Evolutionary conservation across 2,797 vertebrate species (phyloP).

Genomic region (Coranthus polyacanthus): DNA sequence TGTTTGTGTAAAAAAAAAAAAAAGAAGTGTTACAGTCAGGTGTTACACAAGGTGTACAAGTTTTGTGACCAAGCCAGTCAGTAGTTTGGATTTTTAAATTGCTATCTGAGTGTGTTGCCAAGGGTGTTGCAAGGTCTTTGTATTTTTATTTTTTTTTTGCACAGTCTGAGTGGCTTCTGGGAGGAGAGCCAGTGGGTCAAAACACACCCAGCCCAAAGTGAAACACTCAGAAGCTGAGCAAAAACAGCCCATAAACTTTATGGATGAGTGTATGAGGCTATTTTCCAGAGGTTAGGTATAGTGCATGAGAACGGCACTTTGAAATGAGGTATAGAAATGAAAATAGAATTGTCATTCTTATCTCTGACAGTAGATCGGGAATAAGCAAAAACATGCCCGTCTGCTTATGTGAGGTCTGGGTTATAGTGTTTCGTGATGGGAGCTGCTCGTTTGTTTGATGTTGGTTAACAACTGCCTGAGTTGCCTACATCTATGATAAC

Average conservation of each 20-base stretch:
- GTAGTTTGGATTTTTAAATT: slow-evolving; percentile 31
- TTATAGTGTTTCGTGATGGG: too few species aligned
- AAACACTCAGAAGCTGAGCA: slow-evolving; percentile 18
- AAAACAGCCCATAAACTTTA: slow-evolving; percentile 28
- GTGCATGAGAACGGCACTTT: slow-evolving; percentile 1
- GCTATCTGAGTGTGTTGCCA: slow-evolving; percentile 37
- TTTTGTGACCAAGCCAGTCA: slow-evolving; percentile 17
- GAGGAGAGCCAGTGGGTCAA: slow-evolving; percentile 51
- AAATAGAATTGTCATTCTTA: not conserved
- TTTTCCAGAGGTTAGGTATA: not conserved
- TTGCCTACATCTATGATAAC: too few species aligned
- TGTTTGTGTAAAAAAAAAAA: slow-evolving; percentile 7
- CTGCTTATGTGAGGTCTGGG: too few species aligned
- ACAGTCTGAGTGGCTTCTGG: slow-evolving; percentile 53
- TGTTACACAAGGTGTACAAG: slow-evolving; percentile 10
- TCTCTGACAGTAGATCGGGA: not conserved
- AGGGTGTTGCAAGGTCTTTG: slow-evolving; percentile 54
- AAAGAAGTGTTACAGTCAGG: not conserved
- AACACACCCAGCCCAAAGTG: slow-evolving; percentile 18
- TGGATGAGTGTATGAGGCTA: slow-evolving; percentile 5
- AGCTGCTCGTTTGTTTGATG: too few species aligned
- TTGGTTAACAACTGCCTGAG: too few species aligned
- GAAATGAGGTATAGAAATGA: not conserved
- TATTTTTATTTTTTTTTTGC: slow-evolving; percentile 8
- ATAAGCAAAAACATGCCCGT: not conserved